phyloP scores from a whole-genome alignment of 2,888 invertebrate genomes.

The Eilema griseolum region DNA sequence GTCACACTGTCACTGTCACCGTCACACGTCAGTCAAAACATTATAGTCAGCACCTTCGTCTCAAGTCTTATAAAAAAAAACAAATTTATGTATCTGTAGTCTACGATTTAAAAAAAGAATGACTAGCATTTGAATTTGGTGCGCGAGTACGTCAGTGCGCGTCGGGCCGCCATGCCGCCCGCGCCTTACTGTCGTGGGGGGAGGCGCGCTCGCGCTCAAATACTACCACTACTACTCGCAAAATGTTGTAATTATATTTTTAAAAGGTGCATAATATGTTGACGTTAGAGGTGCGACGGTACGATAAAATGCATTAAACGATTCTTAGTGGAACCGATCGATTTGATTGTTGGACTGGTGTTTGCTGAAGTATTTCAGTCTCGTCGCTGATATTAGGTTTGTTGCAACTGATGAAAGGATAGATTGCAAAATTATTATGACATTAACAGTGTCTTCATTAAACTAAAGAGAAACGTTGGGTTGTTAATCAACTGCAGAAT shows the following conservation, averaged over 20 bases:
- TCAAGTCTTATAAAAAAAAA: constrained; percentile 54
- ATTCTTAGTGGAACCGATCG: constrained; percentile 60
- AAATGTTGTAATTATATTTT: constrained; percentile 63
- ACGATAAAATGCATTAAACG: constrained; percentile 52
- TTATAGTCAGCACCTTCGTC: constrained; percentile 56
- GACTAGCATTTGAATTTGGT: constrained; percentile 77
- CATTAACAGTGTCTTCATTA: constrained; percentile 4
- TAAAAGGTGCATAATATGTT: constrained; percentile 60
- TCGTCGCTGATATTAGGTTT: constrained; percentile 23
- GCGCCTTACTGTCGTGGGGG: constrained; percentile 72
- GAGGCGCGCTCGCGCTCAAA: constrained; percentile 64
- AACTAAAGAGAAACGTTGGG: neutral
- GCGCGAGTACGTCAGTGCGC: constrained; percentile 66
- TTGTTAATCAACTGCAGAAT: neutral
- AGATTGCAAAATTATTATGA: constrained; percentile 28
- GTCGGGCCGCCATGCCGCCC: constrained; percentile 74
- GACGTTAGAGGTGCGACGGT: constrained; percentile 61
- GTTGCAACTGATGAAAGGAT: constrained; percentile 22
- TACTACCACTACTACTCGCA: constrained; percentile 78
- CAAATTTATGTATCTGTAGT: constrained; percentile 38
- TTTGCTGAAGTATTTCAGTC: constrained; percentile 21
- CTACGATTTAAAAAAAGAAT: constrained; percentile 52
- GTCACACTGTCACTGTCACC: constrained; percentile 54
- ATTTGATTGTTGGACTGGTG: constrained; percentile 38
- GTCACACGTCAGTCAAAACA: constrained; percentile 48